phyloP scores from a whole-genome alignment of 2,888 invertebrate species.

The Pseudeuparius sepicola region DNA sequence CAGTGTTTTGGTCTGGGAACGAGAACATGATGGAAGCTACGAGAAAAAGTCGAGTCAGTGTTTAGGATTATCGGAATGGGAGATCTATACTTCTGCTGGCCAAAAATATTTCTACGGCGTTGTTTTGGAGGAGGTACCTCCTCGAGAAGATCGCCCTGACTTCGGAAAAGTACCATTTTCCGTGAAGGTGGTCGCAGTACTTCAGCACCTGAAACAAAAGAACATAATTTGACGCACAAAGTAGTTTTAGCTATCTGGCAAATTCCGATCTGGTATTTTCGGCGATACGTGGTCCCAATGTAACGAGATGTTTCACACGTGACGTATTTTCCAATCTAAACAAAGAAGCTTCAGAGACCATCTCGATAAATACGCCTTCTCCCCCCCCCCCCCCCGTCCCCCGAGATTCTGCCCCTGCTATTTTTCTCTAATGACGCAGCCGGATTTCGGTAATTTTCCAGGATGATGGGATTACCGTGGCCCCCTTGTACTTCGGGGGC shows the following conservation, averaged over 20 bases:
- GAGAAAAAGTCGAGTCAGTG: constrained; percentile 34
- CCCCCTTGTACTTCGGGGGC: too few species aligned
- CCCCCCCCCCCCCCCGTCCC: too few species aligned
- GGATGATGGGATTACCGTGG: constrained; percentile 19
- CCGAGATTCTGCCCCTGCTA: too few species aligned
- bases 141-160: constrained; percentile 97
- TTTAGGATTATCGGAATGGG: too few species aligned
- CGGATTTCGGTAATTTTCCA: constrained; percentile 22
- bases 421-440: constrained; percentile 23
- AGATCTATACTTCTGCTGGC: constrained; percentile 87
- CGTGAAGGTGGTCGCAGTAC: constrained; percentile 97
- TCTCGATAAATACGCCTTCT: too few species aligned
- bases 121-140: constrained; percentile 91
- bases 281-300: too few species aligned
- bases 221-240: constrained; percentile 9
- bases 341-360: too few species aligned
- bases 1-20: constrained; percentile 92
- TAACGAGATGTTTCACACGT: too few species aligned
- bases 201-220: constrained; percentile 71
- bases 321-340: too few species aligned
- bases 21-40: constrained; percentile 98
- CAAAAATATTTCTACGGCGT: constrained; percentile 96
- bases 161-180: constrained; percentile 99
- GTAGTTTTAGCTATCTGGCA: too few species aligned
- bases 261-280: constrained; percentile 1